Evolutionary conservation across 2,888 invertebrate species (phyloP), one percentile per base, ranked within the genome.

Genomic region (Serrognathus titanus): DNA sequence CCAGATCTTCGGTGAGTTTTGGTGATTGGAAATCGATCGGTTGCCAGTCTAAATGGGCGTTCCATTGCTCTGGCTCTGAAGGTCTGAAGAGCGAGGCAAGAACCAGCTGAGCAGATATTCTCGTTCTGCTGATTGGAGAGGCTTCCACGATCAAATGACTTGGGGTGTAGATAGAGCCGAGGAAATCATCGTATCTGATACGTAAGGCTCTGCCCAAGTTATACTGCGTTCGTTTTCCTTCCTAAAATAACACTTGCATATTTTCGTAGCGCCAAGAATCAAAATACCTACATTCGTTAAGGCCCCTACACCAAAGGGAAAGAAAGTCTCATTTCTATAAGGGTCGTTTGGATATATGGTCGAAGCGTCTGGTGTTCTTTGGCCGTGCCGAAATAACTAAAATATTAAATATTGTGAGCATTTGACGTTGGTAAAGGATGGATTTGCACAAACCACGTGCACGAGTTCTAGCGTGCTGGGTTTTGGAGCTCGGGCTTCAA

Each of bases 71-170:
- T 11, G 76, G 66, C 5, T 79, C 79, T 39, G 74, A 76, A 0
- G 86, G 85, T 52, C 83, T 84, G 75, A 83, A 88, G 53, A 89
- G 71, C 10, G 85, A 87, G 13, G 87, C 85, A 58, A 87, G 74
- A 46, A 86, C 81, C 31, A 83, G 78, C 64, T 83, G 79, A 38
- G 86, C 83, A 41, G 86, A 85, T 83, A 87, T 87, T 69, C 87
- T 80, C 2, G 89, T 85, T 47, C 90, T 80, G 66, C 87, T 82
- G 11, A 85, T 82, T 57, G 85, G 85, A 1, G 89, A 87, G 46
- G 84, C 83, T 68, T 85, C 82, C 2, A 88, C 81, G 70, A 81
- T 79, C 49, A 88, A 80, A 74, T 83, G 73, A 57, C 81, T 78
- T 7, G 81, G 80, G 60, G 75, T 76, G 69, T 85, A 86, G 47